Evolutionary conservation across 2,797 vertebrate species (phyloP), one percentile per base, ranked within the genome.

Genomic region (Muraenolepis orangiensis): DNA sequence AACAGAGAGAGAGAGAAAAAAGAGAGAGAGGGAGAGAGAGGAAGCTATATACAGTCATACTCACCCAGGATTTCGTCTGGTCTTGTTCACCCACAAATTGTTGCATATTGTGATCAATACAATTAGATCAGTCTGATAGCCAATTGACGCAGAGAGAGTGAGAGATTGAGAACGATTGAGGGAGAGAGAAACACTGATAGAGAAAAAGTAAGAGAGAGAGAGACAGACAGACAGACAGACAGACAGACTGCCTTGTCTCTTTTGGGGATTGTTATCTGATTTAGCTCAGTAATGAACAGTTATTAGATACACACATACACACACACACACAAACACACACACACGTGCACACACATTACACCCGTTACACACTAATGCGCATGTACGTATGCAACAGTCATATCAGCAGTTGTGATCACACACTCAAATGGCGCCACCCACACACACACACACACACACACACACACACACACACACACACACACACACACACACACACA

Each of bases 251-350:
- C 16, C n/a, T 23, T 26, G 61, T 29, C 28, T 23, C 61, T 26
- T 80, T 82, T 84, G 81, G 84, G 84, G 77, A 83, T 91, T 90
- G 85, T 87, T 88, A 86, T 88, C 86, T 84, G 88, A 90, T 89
- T 88, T 86, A 81, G 74, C 46, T 42, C 72, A 7, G 40, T 88
- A 90, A 91, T 89, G 87, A 88, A 85, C 74, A 82, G 79, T 86
- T 89, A 89, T 89, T 85, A 81, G 81, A 81, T 75, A 32, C 69
- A 67, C 74, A 69, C 74, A n/a, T 16, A 34, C 67, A 31, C 29
- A 69, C 67, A 18, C 14, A 36, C 68, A 69, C 32, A 69, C 30
- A 36, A 2, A 23, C 18, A 34, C 32, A 36, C 16, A n/a, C 18
- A 10, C 23, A 70, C n/a, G 1, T 23, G 6, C 11, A 42, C 23